Evolutionary conservation across 2,113 vertebrate species (phyloP), one percentile per base, ranked within the genome.

Genomic region (Urocynchramus pylzowi): DNA sequence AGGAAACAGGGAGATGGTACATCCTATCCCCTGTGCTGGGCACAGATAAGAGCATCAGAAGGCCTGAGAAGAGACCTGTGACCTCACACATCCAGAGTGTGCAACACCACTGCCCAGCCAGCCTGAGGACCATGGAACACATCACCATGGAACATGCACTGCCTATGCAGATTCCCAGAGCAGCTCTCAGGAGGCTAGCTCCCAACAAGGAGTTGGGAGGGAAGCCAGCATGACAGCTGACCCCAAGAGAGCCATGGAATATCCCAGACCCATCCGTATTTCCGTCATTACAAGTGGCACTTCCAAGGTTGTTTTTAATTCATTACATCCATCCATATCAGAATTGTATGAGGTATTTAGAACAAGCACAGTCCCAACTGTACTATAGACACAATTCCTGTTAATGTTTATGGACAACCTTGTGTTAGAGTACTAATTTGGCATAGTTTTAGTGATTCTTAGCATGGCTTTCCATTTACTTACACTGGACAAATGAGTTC

Each of bases 21-120:
- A 27, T 44, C 26, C 44, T 19, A 14, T 27, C 44, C 44, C 35
- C 31, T 30, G 9, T 30, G 59, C 35, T n/a, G 52, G 31, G 69
- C 63, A 75, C 10, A 42, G 14, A 22, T 10, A 6, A 64, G 82
- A 54, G 9, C 12, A n/a, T 9, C 13, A 16, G 20, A 18, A 60
- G 4, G 10, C n/a, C 20, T 4, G 2, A 42, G 35, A 35, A 35
- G 20, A 35, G 19, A 24, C 10, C 30, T 41, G 42, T 18, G 80
- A 50, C 24, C 70, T 73, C 1, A 22, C 44, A 35, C 41, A 41
- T 7, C 12, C 41, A 60, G 45, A 52, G 41, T 44, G 22, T 6
- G 1, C 33, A 28, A 44, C 14, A 12, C 0, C 1, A 0, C 13
- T 9, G 21, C 49, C 28, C 41, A 81, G 31, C 11, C 2, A 1